Conservation (phyloP, 2,797 vertebrate genomes). For the Macrochelys suwanniensis region DNA sequence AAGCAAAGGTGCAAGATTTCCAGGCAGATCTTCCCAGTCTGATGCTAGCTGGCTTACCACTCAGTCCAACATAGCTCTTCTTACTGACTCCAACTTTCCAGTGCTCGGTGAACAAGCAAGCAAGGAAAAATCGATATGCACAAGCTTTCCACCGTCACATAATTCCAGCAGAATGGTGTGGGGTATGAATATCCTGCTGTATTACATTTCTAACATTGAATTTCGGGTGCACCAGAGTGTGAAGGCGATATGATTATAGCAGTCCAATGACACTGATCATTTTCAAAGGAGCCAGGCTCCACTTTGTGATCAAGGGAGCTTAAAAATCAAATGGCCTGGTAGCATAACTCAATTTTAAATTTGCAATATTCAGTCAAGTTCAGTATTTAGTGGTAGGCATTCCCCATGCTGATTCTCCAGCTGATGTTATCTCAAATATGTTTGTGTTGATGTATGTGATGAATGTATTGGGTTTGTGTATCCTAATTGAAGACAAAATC, state of each 20-base stretch:
- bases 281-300: neutral
- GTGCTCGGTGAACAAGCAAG: neutral
- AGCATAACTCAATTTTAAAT: neutral
- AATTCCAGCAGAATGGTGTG: neutral
- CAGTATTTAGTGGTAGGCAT: neutral
- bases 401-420: neutral
- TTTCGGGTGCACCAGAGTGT: neutral
- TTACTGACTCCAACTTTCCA: neutral
- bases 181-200: too few relatives aligned
- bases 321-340: rapidly evolving
- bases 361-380: neutral
- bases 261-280: neutral
- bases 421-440: neutral
- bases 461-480: rapidly evolving
- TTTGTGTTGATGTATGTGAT: neutral
- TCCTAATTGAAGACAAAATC: neutral
- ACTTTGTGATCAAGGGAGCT: neutral
- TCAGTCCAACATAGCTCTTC: neutral
- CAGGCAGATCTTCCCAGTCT: neutral
- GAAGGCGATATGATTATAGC: rapidly evolving
- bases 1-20: neutral
- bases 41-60: neutral
- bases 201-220: neutral
- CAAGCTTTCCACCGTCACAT: neutral
- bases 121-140: neutral